A percentile compares a stretch with the other conserved stretches of the same genome.
These are phyloP conservation scores for Chlamydotis undulata DNA, from an alignment of 2,113 vertebrate species.

Conservation along the genomic window DNA sequence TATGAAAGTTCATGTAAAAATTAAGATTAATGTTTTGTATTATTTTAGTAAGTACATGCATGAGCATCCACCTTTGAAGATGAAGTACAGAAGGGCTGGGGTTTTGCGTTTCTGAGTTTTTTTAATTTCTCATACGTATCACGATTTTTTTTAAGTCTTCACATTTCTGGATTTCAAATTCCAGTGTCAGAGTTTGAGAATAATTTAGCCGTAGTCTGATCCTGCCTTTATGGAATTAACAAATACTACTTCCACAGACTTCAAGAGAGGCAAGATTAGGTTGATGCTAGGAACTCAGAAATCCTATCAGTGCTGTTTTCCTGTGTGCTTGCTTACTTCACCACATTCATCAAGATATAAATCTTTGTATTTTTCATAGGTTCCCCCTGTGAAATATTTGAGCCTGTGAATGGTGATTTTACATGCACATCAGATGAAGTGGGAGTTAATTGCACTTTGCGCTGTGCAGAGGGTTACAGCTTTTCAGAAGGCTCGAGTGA, in stretches of 20 bases:
- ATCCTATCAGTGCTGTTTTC: neutral
- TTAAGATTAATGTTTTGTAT: neutral
- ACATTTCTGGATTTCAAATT: neutral
- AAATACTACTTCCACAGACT: neutral
- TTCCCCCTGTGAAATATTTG: constrained; percentile 88
- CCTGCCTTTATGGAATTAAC: neutral
- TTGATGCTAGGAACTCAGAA: neutral
- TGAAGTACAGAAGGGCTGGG: neutral
- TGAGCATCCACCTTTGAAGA: neutral
- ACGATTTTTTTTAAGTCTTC: neutral
- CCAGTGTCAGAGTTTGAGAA: neutral
- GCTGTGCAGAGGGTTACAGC: constrained; percentile 89
- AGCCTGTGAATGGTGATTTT: constrained; percentile 89
- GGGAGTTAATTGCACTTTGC: constrained; percentile 89
- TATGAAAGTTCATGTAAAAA: neutral
- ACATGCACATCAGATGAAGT: constrained; percentile 80
- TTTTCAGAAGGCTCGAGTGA: constrained; percentile 87
- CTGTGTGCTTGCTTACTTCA: neutral
- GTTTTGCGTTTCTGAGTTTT: neutral
- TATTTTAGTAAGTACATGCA: neutral
- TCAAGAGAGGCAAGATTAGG: neutral
- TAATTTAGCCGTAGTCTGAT: neutral
- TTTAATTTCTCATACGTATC: neutral
- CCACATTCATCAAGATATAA: neutral
- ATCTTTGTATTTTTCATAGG: constrained; percentile 69